These are phyloP conservation scores for Apodemia hepburni DNA, from an alignment of 2,888 invertebrate species.

Conservation along the genomic window DNA sequence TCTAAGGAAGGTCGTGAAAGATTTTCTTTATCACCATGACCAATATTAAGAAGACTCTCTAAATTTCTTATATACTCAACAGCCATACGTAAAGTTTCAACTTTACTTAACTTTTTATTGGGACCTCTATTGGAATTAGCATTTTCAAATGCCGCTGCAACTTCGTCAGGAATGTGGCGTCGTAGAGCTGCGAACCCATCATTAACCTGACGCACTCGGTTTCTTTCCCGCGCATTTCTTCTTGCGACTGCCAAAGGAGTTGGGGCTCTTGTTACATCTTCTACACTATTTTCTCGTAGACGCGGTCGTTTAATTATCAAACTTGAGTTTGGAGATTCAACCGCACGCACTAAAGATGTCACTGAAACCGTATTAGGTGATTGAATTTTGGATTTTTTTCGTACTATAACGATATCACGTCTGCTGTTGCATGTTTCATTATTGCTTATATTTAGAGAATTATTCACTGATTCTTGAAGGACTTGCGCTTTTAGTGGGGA, in stretches of 20 bases:
- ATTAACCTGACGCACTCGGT: slow-evolving; percentile 95
- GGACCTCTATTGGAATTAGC: slow-evolving; percentile 83
- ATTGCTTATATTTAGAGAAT: slow-evolving; percentile 76
- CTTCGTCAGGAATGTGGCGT: slow-evolving; percentile 92
- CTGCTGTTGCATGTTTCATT: slow-evolving; percentile 55
- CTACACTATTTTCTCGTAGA: slow-evolving; percentile 65
- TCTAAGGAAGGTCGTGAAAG: slow-evolving; percentile 59
- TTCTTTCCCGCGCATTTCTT: slow-evolving; percentile 95
- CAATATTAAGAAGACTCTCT: slow-evolving; percentile 86
- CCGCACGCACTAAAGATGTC: slow-evolving; percentile 62
- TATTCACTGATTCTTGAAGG: slow-evolving; percentile 83
- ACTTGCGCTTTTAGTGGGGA: slow-evolving; percentile 82
- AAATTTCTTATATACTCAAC: slow-evolving; percentile 93
- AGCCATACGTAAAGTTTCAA: slow-evolving; percentile 93
- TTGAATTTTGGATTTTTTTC: slow-evolving; percentile 71
- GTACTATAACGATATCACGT: slow-evolving; percentile 77
- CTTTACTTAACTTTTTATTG: slow-evolving; percentile 91
- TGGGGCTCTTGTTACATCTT: slow-evolving; percentile 74
- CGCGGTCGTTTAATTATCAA: slow-evolving; percentile 56
- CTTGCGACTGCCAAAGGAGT: slow-evolving; percentile 91
- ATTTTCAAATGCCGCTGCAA: slow-evolving; percentile 84
- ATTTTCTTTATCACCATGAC: slow-evolving; percentile 79
- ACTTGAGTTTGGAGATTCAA: slow-evolving; percentile 50
- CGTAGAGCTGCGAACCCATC: slow-evolving; percentile 94
- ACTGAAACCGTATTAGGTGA: slow-evolving; percentile 63